phyloP scores from a whole-genome alignment of 2,888 invertebrate genomes.

The Caenorhabditis sp. region DNA sequence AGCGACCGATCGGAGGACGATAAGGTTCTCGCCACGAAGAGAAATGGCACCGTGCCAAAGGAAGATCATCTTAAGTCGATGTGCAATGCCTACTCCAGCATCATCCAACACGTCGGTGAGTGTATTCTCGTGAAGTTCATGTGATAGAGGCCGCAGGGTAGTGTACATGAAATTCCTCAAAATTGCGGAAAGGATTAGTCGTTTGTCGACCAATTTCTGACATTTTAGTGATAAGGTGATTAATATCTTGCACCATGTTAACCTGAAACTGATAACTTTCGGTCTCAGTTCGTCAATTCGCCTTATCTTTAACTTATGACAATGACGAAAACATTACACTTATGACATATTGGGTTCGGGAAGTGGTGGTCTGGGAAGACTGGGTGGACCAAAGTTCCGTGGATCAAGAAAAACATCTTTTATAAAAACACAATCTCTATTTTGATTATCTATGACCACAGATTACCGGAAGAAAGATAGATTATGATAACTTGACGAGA shows the following conservation, averaged over 20 bases:
- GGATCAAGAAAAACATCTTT: background rate
- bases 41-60: constrained; percentile 33
- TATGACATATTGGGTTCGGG: constrained; percentile 18
- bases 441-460: background rate
- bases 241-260: background rate
- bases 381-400: background rate
- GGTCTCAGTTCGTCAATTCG: constrained; percentile 25
- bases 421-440: too few species aligned
- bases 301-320: constrained; percentile 5
- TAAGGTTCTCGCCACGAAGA: constrained; percentile 15
- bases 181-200: constrained; percentile 40
- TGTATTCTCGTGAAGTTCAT: constrained; percentile 9
- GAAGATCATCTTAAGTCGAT: constrained; percentile 71
- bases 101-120: constrained; percentile 73
- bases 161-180: background rate
- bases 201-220: constrained; percentile 12
- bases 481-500: background rate
- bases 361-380: background rate
- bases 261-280: constrained; percentile 39
- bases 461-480: background rate
- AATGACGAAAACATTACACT: constrained; percentile 5
- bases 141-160: background rate
- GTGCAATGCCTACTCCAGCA: constrained; percentile 75
- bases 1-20: constrained; percentile 62
- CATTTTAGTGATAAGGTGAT: background rate